Percentiles rank a stretch among this genome's conserved stretches.
These are phyloP conservation scores for Zeus faber DNA, from an alignment of 2,113 vertebrate species.

Conservation along the genomic window DNA sequence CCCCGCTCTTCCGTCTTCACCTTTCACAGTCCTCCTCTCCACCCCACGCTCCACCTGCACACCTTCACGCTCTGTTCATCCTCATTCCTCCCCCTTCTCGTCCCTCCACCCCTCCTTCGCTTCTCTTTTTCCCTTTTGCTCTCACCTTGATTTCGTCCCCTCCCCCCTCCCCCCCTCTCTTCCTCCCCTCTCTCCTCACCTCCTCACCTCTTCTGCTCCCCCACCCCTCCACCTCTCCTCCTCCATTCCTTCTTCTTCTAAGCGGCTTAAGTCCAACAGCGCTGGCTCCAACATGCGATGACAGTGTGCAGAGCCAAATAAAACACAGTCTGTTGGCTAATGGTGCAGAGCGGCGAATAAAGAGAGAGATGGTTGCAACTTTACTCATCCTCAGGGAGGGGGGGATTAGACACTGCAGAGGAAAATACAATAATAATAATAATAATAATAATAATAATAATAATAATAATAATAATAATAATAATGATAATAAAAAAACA, in stretches of 20 bases:
- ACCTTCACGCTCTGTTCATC: background rate
- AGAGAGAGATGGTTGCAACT: too few species aligned
- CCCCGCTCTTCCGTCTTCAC: background rate
- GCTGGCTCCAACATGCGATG: too few species aligned
- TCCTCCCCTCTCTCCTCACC: background rate
- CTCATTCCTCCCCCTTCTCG: background rate
- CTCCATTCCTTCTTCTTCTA: background rate
- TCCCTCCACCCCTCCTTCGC: slow-evolving; percentile 1
- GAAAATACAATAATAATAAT: too few species aligned
- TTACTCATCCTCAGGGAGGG: too few species aligned
- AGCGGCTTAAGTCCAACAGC: too few species aligned
- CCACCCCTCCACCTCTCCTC: slow-evolving; percentile 8
- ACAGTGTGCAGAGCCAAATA: too few species aligned
- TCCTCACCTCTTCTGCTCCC: background rate
- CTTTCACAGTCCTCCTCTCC: background rate
- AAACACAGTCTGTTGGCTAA: too few species aligned
- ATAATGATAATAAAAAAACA: too few species aligned
- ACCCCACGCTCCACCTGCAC: background rate
- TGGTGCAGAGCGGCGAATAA: too few species aligned
- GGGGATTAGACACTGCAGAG: too few species aligned
- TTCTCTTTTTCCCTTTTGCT: slow-evolving; percentile 4
- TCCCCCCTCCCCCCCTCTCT: slow-evolving; percentile 11
- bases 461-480: too few species aligned
- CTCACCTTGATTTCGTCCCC: background rate
- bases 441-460: too few species aligned